Evolutionary conservation across 1,140 invertebrate species (phyloP).

Genomic region (Battus philenor): DNA sequence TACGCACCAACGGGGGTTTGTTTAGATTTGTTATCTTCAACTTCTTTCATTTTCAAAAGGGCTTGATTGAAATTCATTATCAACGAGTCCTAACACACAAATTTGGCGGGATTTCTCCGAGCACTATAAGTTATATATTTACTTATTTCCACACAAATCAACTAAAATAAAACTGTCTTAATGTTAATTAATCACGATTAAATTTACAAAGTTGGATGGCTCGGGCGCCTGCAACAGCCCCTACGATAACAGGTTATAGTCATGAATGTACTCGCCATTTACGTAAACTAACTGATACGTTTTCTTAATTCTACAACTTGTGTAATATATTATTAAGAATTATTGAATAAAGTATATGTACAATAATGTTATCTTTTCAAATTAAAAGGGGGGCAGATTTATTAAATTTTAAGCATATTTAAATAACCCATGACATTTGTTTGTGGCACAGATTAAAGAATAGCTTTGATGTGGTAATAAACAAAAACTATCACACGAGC

Average conservation of each 20-base stretch:
- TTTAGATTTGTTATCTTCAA: constrained; percentile 50
- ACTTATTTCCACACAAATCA: too few relatives aligned
- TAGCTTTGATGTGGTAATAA: too few relatives aligned
- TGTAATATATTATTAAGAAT: too few relatives aligned
- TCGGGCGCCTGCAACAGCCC: background rate
- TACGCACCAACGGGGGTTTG: constrained; percentile 58
- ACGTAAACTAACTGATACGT: background rate
- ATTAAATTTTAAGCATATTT: too few relatives aligned
- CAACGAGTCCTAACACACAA: constrained; percentile 10
- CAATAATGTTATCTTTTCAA: too few relatives aligned
- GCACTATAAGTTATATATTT: constrained; percentile 2
- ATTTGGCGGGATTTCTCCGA: constrained; percentile 14
- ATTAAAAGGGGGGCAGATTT: too few relatives aligned
- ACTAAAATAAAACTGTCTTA: constrained; percentile 8
- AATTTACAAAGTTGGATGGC: background rate
- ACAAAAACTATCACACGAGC: too few relatives aligned
- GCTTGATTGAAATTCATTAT: constrained; percentile 54
- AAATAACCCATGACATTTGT: too few relatives aligned
- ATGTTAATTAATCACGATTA: background rate
- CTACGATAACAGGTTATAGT: constrained; percentile 13
- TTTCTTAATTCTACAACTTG: background rate
- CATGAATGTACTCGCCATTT: constrained; percentile 7
- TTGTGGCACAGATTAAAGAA: too few relatives aligned
- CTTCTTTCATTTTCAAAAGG: constrained; percentile 54
- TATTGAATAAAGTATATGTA: too few relatives aligned